phyloP scores from a whole-genome alignment of 2,113 vertebrate species.

The Callorhinus ursinus region DNA sequence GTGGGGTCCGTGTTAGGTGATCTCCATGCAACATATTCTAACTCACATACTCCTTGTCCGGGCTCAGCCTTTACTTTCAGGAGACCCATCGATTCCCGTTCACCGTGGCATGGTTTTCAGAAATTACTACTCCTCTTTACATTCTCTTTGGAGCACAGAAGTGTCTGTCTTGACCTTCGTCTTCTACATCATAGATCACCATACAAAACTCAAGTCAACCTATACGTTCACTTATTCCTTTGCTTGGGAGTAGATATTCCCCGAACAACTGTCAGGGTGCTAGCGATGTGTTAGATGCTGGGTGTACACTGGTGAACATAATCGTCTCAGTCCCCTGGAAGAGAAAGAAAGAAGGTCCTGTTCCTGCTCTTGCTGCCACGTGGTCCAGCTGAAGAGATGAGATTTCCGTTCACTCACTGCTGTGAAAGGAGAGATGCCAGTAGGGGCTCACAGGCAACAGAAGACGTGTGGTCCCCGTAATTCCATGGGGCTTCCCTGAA shows the following conservation, averaged over 20 bases:
- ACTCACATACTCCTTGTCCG: background rate
- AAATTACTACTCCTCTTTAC: background rate
- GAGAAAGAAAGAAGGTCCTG: background rate
- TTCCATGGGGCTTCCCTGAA: background rate
- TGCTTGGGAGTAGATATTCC: background rate
- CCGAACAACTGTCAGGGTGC: rapidly evolving
- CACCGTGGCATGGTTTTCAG: background rate
- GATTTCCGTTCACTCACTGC: background rate
- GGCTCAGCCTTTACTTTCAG: background rate
- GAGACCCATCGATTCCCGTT: too few species aligned
- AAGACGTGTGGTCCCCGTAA: rapidly evolving
- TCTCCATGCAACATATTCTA: background rate
- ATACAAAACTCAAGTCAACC: rapidly evolving
- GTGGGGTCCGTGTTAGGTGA: rapidly evolving
- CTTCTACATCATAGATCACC: background rate
- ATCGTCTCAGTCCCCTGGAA: background rate
- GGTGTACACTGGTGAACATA: rapidly evolving
- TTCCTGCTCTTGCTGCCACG: rapidly evolving
- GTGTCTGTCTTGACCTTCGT: background rate
- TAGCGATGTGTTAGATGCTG: background rate
- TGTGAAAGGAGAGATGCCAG: rapidly evolving
- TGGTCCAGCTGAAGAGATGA: too few species aligned
- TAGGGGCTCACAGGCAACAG: background rate
- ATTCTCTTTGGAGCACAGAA: background rate
- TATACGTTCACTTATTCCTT: rapidly evolving